Evolutionary conservation across 1,140 invertebrate species (phyloP).

Genomic region (Caerostris darwini): DNA sequence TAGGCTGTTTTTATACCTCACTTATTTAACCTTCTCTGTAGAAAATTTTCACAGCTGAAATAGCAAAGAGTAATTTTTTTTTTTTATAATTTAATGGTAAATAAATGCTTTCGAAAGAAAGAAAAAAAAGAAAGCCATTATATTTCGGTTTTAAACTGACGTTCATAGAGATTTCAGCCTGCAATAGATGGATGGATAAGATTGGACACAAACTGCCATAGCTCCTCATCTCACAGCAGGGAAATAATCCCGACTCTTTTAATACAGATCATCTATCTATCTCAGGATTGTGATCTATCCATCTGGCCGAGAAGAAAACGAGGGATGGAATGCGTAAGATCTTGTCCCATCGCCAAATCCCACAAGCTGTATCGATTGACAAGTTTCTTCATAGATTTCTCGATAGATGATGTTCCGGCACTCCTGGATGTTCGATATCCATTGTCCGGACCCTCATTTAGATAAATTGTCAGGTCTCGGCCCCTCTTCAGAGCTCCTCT

Average conservation of each 20-base stretch:
- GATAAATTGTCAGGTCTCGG: constrained; percentile 70
- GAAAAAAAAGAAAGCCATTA: too few species aligned
- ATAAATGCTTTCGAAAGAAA: too few species aligned
- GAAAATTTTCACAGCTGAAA: too few species aligned
- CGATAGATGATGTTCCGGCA: constrained; percentile 69
- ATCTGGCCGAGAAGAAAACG: constrained; percentile 55
- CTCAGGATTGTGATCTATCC: constrained; percentile 33
- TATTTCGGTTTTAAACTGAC: too few species aligned
- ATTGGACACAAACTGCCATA: background rate
- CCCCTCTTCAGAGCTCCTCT: background rate
- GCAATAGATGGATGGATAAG: background rate
- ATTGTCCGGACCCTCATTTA: constrained; percentile 28
- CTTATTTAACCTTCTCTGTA: too few species aligned
- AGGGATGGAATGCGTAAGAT: constrained; percentile 32
- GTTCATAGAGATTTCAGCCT: too few species aligned
- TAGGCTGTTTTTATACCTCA: too few species aligned
- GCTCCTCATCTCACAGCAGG: background rate
- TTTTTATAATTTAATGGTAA: too few species aligned
- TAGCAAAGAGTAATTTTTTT: too few species aligned
- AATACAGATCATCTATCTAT: constrained; percentile 55
- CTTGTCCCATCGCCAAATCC: constrained; percentile 42
- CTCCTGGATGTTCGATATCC: constrained; percentile 33
- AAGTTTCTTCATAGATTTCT: constrained; percentile 72
- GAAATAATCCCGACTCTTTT: constrained; percentile 31
- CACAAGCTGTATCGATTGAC: constrained; percentile 56